These are phyloP conservation scores for Aphidoletes aphidimyza DNA, from an alignment of 2,888 invertebrate genomes.

Conservation along the genomic window DNA sequence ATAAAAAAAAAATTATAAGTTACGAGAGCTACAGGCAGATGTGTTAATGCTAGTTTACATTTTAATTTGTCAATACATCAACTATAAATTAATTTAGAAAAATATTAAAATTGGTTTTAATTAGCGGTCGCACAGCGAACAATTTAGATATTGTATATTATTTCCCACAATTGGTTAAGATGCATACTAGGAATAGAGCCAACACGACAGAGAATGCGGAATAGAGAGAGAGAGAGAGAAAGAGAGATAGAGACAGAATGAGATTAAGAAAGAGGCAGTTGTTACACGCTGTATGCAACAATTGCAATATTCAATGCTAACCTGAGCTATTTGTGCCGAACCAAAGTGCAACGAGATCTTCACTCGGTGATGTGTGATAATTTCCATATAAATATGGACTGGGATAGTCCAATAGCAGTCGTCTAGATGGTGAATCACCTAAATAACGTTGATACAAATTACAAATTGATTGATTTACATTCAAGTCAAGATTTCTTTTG, in stretches of 20 bases:
- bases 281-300: neutral
- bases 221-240: neutral
- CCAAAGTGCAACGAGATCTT: slow-evolving; percentile 81
- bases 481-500: neutral
- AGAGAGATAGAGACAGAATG: neutral
- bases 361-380: slow-evolving; percentile 73
- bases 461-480: slow-evolving; percentile 11
- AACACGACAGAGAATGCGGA: neutral
- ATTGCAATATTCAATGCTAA: slow-evolving; percentile 61
- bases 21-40: neutral
- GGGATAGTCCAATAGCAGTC: slow-evolving; percentile 66
- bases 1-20: neutral
- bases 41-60: neutral
- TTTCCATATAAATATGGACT: slow-evolving; percentile 67
- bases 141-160: neutral
- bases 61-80: neutral
- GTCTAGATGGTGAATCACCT: slow-evolving; percentile 67
- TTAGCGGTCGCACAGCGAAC: neutral
- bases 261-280: neutral
- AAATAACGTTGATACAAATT: slow-evolving; percentile 35
- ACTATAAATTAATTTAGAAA: neutral
- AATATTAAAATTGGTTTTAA: slow-evolving; percentile 7
- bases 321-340: slow-evolving; percentile 75
- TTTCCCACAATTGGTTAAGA: slow-evolving; percentile 26
- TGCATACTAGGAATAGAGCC: too few relatives aligned